These are phyloP conservation scores for Dipus sagitta DNA, from an alignment of 2,797 vertebrate species.

Conservation along the genomic window DNA sequence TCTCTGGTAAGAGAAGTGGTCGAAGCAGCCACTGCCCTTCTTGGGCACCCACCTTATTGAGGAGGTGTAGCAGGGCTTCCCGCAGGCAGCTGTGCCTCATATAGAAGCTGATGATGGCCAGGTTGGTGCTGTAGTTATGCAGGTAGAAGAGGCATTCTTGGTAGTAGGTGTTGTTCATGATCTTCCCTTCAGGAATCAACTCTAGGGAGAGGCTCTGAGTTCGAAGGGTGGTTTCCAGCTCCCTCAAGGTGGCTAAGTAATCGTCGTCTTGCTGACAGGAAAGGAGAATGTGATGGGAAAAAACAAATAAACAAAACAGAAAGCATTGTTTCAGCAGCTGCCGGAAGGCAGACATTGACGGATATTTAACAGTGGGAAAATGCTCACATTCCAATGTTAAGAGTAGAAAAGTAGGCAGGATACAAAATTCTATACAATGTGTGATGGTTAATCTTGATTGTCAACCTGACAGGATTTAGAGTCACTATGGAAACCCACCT, in stretches of 20 bases:
- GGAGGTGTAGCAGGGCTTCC: constrained; percentile 93
- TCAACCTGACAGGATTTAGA: too few relatives aligned
- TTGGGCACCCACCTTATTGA: constrained; percentile 91
- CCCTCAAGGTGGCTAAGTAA: constrained; percentile 93
- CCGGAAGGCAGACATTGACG: neutral
- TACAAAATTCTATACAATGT: neutral
- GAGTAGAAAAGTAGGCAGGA: constrained; percentile 1
- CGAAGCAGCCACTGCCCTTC: neutral
- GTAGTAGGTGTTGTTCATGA: constrained; percentile 89
- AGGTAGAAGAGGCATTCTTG: constrained; percentile 97
- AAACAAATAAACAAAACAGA: neutral
- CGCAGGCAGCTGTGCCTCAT: constrained; percentile 93
- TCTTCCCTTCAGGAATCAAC: constrained; percentile 90
- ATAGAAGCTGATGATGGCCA: constrained; percentile 95
- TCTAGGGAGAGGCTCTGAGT: constrained; percentile 86
- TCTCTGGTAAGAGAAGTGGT: neutral
- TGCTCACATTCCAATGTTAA: neutral
- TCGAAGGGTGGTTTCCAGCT: constrained; percentile 92
- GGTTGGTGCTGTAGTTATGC: constrained; percentile 94
- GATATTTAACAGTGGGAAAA: constrained; percentile 10
- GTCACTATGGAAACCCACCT: too few relatives aligned
- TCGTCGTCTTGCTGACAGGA: constrained; percentile 90
- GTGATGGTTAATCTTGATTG: neutral
- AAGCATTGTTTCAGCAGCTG: neutral
- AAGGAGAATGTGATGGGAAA: neutral